Percentiles rank a stretch among this genome's conserved stretches.
phyloP scores from a whole-genome alignment of 2,888 invertebrate species.

The Rhopalosiphum nymphaeae region DNA sequence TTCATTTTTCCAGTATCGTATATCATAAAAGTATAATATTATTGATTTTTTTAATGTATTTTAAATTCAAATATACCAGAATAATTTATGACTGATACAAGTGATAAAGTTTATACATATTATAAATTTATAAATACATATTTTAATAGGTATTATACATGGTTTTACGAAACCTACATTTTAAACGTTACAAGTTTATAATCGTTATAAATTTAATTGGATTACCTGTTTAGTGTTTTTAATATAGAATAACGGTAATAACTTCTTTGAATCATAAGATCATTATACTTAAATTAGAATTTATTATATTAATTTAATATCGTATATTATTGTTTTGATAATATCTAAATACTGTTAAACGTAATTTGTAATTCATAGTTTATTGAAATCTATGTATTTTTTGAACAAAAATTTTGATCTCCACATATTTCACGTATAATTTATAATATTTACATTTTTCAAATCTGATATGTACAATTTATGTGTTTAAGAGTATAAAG shows the following conservation, averaged over 20 bases:
- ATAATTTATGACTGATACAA: too few relatives aligned
- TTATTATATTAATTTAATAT: too few relatives aligned
- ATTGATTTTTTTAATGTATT: neutral
- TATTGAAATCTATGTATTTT: too few relatives aligned
- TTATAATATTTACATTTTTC: neutral
- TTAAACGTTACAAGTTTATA: neutral
- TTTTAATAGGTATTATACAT: too few relatives aligned
- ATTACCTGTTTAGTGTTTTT: neutral
- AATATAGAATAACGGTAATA: neutral
- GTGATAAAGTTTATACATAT: too few relatives aligned
- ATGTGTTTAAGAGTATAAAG: neutral
- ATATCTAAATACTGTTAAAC: neutral
- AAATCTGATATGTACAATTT: neutral
- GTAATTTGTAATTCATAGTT: neutral
- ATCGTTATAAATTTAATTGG: neutral
- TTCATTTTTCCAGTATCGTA: neutral
- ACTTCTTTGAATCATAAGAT: neutral
- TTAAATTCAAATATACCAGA: too few relatives aligned
- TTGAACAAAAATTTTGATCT: too few relatives aligned
- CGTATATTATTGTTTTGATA: neutral
- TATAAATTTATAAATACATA: too few relatives aligned
- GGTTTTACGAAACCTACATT: too few relatives aligned
- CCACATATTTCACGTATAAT: neutral
- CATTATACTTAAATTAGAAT: neutral
- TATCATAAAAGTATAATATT: neutral